Percentiles rank a stretch among this genome's conserved stretches.
These are phyloP conservation scores for Pollimyrus isidori DNA, from an alignment of 2,113 vertebrate species.

Conservation along the genomic window DNA sequence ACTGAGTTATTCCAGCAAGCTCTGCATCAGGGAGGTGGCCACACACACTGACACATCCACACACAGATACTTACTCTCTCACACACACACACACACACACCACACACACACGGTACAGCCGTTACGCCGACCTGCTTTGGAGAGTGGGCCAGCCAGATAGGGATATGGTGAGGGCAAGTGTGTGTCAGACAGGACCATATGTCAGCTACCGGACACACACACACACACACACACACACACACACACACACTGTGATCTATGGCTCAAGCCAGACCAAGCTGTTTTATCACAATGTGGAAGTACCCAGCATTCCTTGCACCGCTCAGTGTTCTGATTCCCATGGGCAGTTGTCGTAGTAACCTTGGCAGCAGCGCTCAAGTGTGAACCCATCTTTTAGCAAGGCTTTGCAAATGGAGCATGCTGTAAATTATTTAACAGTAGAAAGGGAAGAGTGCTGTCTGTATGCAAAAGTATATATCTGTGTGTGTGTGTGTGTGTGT, in stretches of 20 bases:
- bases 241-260: constrained; percentile 54
- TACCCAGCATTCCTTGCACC: constrained; percentile 71
- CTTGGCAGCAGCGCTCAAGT: constrained; percentile 73
- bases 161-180: constrained; percentile 63
- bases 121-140: constrained; percentile 22
- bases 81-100: background rate
- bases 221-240: constrained; percentile 28
- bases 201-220: constrained; percentile 49
- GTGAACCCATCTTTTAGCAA: constrained; percentile 52
- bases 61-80: background rate
- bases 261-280: constrained; percentile 63
- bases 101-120: background rate
- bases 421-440: constrained; percentile 46
- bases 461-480: constrained; percentile 29
- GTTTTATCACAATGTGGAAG: constrained; percentile 70
- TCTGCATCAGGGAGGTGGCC: background rate
- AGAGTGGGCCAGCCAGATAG: constrained; percentile 31
- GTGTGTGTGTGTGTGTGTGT: constrained; percentile 7
- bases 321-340: constrained; percentile 66
- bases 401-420: constrained; percentile 43
- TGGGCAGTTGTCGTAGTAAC: constrained; percentile 66
- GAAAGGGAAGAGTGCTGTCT: constrained; percentile 37
- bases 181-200: constrained; percentile 70
- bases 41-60: background rate
- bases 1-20: background rate